Evolutionary conservation across 2,888 invertebrate genomes (phyloP), one percentile per base, ranked within the genome.

Genomic region (Drosophila borborema): DNA sequence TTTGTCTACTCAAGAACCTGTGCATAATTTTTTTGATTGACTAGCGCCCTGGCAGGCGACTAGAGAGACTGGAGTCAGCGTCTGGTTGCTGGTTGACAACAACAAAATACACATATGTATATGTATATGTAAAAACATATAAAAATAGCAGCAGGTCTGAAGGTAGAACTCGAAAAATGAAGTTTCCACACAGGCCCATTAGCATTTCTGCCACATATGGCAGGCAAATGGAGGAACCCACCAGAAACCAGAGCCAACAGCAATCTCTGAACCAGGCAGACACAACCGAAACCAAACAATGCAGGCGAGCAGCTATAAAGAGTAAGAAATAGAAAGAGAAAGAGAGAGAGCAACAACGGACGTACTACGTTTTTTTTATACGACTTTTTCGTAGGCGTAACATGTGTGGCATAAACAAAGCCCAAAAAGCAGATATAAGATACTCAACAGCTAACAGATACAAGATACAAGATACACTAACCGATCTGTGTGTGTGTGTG

Each of bases 341-440:
- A 36, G 34, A 40, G 38, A 54, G 54, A 49, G 64, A 64, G 28
- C 46, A 38, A 60, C 60, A 74, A 74, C 77, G 77, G 73, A 77
- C 77, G 65, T 74, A 67, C 61, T 59, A 60, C 59, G 72, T 72
- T 71, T 74, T 74, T 28, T 78, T 82, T 75, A 80, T 82, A 74
- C 76, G 77, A 80, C 67, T 71, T 71, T 80, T 84, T 80, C 78
- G 88, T 85, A 87, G 87, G 85, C 87, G 88, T 87, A 87, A 85
- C 88, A 87, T 87, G 85, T 86, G 85, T 85, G 86, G 88, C 88
- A 87, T 82, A 87, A 87, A 86, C 85, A 87, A 81, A 77, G 74
- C 58, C 77, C 77, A 69, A 73, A 55, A 41, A 41, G 38, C 48
- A 64, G 59, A 69, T 53, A 59, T 46, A 59, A 64, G 65, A 64